Evolutionary conservation across 2,888 invertebrate species (phyloP).

Genomic region (Leucophora obtusa): DNA sequence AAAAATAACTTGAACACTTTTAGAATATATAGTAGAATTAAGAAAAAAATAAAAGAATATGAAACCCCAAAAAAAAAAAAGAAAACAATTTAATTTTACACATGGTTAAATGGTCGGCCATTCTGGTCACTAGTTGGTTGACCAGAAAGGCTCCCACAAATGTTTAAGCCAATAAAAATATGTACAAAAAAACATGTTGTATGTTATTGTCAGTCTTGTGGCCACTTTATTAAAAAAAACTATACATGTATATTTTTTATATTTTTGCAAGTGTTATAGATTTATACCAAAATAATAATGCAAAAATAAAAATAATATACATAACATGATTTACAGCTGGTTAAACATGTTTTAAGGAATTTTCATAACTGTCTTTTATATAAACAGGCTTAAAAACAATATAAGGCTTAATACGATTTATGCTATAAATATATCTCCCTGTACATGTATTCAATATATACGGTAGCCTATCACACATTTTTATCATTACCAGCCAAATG

Average conservation of each 20-base stretch:
- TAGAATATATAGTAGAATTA: background rate
- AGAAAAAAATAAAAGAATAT: background rate
- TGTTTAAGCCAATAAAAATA: slow-evolving; percentile 4
- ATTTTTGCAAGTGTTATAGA: no score
- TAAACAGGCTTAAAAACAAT: no score
- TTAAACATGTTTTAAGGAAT: slow-evolving; percentile 52
- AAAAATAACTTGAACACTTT: background rate
- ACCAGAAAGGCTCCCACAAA: slow-evolving; percentile 19
- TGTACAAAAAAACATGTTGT: background rate
- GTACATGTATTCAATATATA: no score
- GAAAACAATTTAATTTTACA: slow-evolving; percentile 13
- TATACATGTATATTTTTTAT: no score
- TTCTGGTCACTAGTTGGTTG: background rate
- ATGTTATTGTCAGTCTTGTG: slow-evolving; percentile 17
- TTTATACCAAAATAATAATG: no score
- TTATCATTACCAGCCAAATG: no score
- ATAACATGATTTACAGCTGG: slow-evolving; percentile 26
- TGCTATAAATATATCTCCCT: no score
- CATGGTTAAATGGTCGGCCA: background rate
- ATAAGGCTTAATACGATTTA: no score
- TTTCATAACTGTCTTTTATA: slow-evolving; percentile 44
- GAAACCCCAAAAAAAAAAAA: background rate
- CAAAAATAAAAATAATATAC: no score
- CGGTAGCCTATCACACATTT: no score
- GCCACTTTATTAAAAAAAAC: background rate